These are phyloP conservation scores for Aldabrachelys gigantea DNA, from an alignment of 2,113 vertebrate genomes.

Conservation along the genomic window DNA sequence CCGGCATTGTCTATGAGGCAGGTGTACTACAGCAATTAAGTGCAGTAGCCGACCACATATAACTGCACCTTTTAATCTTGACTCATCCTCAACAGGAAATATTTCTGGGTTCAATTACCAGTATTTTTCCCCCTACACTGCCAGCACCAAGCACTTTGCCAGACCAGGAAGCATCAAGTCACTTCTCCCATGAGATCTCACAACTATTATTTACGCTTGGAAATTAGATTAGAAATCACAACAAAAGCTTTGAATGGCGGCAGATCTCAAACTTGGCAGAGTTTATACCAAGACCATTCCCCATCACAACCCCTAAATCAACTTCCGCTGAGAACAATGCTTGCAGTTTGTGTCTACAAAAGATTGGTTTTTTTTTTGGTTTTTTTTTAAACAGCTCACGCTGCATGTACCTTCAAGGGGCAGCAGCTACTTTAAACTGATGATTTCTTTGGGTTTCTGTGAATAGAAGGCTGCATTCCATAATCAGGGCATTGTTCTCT, in stretches of 20 bases:
- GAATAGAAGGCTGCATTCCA: slow-evolving; percentile 71
- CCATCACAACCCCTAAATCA: slow-evolving; percentile 12
- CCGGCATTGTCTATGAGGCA: slow-evolving; percentile 53
- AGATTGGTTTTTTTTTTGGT: slow-evolving; percentile 41
- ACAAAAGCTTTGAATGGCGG: not conserved
- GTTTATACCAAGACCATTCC: not conserved
- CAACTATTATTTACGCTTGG: not conserved
- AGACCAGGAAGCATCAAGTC: not conserved
- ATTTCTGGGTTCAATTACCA: not conserved
- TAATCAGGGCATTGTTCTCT: slow-evolving; percentile 80
- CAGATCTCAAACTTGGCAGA: not conserved
- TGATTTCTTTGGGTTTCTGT: slow-evolving; percentile 54
- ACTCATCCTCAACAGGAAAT: not conserved
- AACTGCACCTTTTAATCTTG: slow-evolving; percentile 50
- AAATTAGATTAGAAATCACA: slow-evolving; percentile 13
- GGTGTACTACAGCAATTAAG: slow-evolving; percentile 62
- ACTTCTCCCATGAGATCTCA: not conserved
- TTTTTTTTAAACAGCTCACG: not conserved
- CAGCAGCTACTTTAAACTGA: slow-evolving; percentile 34
- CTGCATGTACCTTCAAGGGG: slow-evolving; percentile 31
- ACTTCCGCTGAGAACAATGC: slow-evolving; percentile 60
- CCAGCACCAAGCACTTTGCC: not conserved
- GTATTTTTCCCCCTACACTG: not conserved
- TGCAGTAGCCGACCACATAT: not conserved
- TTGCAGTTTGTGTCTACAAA: slow-evolving; percentile 20